phyloP scores from a whole-genome alignment of 2,113 vertebrate genomes.

The Plotosus lineatus region DNA sequence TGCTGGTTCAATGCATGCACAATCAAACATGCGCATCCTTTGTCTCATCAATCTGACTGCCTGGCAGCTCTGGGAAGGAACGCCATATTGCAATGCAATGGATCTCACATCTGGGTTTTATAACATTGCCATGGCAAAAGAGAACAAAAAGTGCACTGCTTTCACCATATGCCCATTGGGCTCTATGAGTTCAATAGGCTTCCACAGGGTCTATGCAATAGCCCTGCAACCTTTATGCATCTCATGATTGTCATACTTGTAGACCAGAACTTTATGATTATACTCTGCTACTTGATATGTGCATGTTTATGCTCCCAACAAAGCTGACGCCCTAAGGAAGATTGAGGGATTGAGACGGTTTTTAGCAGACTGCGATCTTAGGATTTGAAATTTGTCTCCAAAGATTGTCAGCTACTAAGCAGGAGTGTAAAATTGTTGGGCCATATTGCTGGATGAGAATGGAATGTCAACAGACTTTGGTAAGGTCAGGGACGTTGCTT shows the following conservation, averaged over 20 bases:
- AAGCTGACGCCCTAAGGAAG: background rate
- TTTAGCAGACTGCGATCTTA: slow-evolving; percentile 19
- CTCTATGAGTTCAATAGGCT: slow-evolving; percentile 41
- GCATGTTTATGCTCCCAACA: background rate
- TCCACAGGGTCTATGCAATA: slow-evolving; percentile 40
- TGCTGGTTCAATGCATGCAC: slow-evolving; percentile 40
- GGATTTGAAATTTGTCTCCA: slow-evolving; percentile 24
- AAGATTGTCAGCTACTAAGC: slow-evolving; percentile 27
- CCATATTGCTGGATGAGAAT: background rate
- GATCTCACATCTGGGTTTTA: slow-evolving; percentile 40
- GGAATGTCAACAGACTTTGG: background rate
- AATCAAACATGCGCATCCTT: slow-evolving; percentile 27
- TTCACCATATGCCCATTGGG: slow-evolving; percentile 24
- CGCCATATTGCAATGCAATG: slow-evolving; percentile 32
- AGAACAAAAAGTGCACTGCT: slow-evolving; percentile 21
- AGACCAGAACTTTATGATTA: slow-evolving; percentile 35
- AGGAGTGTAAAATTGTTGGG: slow-evolving; percentile 7
- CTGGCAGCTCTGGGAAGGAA: slow-evolving; percentile 20
- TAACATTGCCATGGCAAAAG: slow-evolving; percentile 18
- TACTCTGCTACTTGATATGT: slow-evolving; percentile 37
- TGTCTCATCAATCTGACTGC: slow-evolving; percentile 40
- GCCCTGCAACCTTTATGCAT: slow-evolving; percentile 30
- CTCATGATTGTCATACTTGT: slow-evolving; percentile 42
- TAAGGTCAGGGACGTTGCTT: slow-evolving; percentile 14
- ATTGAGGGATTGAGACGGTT: too few species aligned